Evolutionary conservation across 2,888 invertebrate genomes (phyloP), one percentile per base, ranked within the genome.

Genomic region (Zaprionus obscuricornis): DNA sequence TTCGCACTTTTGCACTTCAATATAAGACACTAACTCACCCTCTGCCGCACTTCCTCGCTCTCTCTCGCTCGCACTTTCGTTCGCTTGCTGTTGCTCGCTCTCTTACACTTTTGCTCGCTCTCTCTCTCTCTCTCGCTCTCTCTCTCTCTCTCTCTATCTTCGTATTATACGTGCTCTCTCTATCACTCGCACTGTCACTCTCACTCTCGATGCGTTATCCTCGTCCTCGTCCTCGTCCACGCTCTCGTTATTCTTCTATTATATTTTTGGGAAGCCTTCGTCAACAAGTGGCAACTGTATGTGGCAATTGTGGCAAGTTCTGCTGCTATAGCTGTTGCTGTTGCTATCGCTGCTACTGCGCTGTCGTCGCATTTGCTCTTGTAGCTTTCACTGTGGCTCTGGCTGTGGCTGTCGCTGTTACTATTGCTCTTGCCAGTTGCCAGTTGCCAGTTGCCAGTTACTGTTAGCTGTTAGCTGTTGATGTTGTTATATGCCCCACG

Each of bases 281-380:
- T 66, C 66, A 66, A 66, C 66, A 54, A 71, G 71, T 69, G 68
- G 68, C 68, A 69, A 67, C 24, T 45, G n/a, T n/a, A n/a, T n/a
- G 71, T 69, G 68, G 68, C 68, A 69, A 67, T 20, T 45, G 42
- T 42, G 39, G 47, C 45, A 22, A 22, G 27, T 10, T 46, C 10
- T 29, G 33, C 31, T 45, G 27, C 27, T 34, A 13, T 26, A 27
- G 31, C 37, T 37, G 29, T 29, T 14, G 13, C 59, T 36, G 43
- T 43, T 33, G 51, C 33, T 10, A 2, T 24, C 26, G 13, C 36
- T 17, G 16, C 36, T 8, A 5, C 17, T 36, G 36, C 40, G 6
- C 4, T 14, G 26, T 11, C n/a, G n/a, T 24, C 24, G 14, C 18
- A 8, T 8, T 6, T 3, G 22, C 5, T 36, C 36, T 16, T 36